Conservation (phyloP, 2,888 invertebrate genomes). For the Argyresthia albistria region DNA sequence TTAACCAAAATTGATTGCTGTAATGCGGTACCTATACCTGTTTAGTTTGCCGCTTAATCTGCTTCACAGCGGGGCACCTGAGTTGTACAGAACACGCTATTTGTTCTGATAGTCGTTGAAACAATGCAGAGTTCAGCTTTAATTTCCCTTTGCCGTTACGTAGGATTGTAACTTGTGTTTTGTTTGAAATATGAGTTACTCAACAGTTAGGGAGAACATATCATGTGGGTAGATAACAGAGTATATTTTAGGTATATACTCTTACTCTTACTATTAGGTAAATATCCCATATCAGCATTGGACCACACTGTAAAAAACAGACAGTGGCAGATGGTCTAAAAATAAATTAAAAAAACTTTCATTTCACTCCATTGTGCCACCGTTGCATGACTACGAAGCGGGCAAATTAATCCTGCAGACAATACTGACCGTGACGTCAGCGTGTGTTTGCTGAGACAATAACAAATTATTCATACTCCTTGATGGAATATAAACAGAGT, state of each 20-base stretch:
- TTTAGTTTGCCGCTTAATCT: conserved; percentile 11
- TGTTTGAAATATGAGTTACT: too few species aligned
- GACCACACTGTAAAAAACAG: too few species aligned
- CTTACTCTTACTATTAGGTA: too few species aligned
- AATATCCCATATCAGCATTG: too few species aligned
- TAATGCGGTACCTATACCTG: conserved; percentile 5
- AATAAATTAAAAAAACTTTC: too few species aligned
- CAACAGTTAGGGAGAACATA: too few species aligned
- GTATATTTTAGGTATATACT: too few species aligned
- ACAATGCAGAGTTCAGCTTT: too few species aligned
- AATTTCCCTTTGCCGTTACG: too few species aligned
- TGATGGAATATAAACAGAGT: conserved; percentile 73
- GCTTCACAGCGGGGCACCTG: conserved; percentile 21
- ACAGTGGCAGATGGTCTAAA: too few species aligned
- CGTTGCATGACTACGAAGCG: background rate
- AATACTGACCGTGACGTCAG: conserved; percentile 55
- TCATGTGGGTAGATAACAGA: too few species aligned
- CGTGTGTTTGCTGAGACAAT: conserved; percentile 63
- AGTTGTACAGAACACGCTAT: background rate
- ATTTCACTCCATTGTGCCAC: background rate
- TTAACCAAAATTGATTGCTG: conserved; percentile 67
- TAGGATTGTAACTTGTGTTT: too few species aligned
- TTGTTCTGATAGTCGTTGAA: background rate
- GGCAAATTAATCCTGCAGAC: conserved; percentile 55
- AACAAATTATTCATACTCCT: conserved; percentile 70